phyloP scores from a whole-genome alignment of 2,113 vertebrate genomes.

The Pantherophis guttatus region DNA sequence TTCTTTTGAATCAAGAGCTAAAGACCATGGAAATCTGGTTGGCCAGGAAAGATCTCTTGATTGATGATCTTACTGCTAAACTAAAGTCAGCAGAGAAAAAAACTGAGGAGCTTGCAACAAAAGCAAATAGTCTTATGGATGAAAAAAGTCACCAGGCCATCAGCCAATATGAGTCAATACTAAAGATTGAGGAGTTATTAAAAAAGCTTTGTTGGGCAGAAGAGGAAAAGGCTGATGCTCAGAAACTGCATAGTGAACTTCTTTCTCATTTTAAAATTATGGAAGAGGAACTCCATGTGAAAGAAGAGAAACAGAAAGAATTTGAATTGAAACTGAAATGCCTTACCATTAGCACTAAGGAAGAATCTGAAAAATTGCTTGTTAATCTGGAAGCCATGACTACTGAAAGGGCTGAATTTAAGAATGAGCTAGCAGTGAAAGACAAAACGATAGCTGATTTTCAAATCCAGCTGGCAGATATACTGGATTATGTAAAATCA shows the following conservation, averaged over 20 bases:
- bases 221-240: slow-evolving; percentile 63
- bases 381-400: slow-evolving; percentile 69
- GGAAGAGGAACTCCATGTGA: slow-evolving; percentile 71
- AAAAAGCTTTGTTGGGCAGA: slow-evolving; percentile 74
- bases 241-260: slow-evolving; percentile 65
- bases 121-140: slow-evolving; percentile 59
- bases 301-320: slow-evolving; percentile 69
- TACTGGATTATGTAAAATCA: slow-evolving; percentile 68
- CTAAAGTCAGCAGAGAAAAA: slow-evolving; percentile 66
- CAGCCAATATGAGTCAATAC: slow-evolving; percentile 64
- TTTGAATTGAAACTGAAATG: slow-evolving; percentile 63
- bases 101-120: slow-evolving; percentile 70
- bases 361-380: slow-evolving; percentile 64
- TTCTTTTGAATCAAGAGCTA: slow-evolving; percentile 59
- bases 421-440: slow-evolving; percentile 73
- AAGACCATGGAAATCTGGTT: slow-evolving; percentile 53
- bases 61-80: slow-evolving; percentile 62
- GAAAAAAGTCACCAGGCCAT: slow-evolving; percentile 68
- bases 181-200: slow-evolving; percentile 70
- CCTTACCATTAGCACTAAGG: slow-evolving; percentile 56
- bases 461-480: slow-evolving; percentile 75
- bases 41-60: slow-evolving; percentile 46
- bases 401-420: slow-evolving; percentile 67
- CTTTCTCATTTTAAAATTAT: slow-evolving; percentile 64
- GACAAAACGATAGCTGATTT: slow-evolving; percentile 78